Percentiles rank a stretch among this genome's conserved stretches.
Conservation (phyloP, 2,797 vertebrate species). For the Micropoecilia bifurca region DNA sequence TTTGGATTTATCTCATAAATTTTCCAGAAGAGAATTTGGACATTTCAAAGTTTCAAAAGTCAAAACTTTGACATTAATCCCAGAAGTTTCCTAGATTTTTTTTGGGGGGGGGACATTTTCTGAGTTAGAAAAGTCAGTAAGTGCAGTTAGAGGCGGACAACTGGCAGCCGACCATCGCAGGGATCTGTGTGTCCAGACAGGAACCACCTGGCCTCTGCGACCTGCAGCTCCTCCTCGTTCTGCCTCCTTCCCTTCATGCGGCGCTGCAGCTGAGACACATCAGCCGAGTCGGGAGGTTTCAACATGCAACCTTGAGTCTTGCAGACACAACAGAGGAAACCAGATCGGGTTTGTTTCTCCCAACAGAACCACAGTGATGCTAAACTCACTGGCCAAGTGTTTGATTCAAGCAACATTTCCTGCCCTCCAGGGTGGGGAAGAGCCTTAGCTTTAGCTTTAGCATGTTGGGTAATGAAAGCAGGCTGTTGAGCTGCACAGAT, state of each 20-base stretch:
- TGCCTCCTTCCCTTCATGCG: slow-evolving; percentile 27
- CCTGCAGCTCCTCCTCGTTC: slow-evolving; percentile 23
- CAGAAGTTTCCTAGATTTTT: too few species aligned
- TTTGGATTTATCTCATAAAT: too few species aligned
- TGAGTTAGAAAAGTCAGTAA: too few species aligned
- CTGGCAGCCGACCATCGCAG: too few species aligned
- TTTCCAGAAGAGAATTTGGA: too few species aligned
- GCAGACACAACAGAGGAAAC: slow-evolving; percentile 51
- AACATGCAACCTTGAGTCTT: slow-evolving; percentile 38
- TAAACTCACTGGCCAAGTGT: not conserved
- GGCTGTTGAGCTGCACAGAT: not conserved
- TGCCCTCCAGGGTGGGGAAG: not conserved
- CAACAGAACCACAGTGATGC: not conserved
- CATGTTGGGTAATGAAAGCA: not conserved
- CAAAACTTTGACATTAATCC: too few species aligned
- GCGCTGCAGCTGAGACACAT: slow-evolving; percentile 18
- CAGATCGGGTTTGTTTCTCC: not conserved
- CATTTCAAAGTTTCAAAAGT: too few species aligned
- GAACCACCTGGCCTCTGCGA: slow-evolving; percentile 40
- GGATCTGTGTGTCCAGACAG: not conserved
- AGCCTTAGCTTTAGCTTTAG: not conserved
- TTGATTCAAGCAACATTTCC: slow-evolving; percentile 3
- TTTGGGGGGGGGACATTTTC: too few species aligned
- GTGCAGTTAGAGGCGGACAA: too few species aligned
- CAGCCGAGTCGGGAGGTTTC: slow-evolving; percentile 17